Conservation (phyloP, 2,797 vertebrate genomes). For the Oryzias sinensis region DNA sequence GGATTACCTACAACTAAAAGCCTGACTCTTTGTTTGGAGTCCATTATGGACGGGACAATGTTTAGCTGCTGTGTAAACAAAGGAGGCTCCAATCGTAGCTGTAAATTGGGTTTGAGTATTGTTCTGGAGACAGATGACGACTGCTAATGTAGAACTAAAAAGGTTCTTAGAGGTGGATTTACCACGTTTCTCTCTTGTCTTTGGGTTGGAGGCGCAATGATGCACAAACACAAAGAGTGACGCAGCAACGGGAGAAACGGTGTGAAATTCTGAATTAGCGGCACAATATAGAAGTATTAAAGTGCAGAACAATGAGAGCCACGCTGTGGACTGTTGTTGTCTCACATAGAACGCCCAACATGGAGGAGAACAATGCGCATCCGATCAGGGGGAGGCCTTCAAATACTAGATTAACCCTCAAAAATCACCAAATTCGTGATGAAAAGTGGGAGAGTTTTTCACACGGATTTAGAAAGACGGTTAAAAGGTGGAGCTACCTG, state of each 20-base stretch:
- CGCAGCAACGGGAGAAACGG: slow-evolving; percentile 50
- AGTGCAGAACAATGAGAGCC: slow-evolving; percentile 49
- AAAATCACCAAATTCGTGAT: too few relatives aligned
- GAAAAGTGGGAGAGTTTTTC: too few relatives aligned
- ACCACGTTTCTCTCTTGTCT: slow-evolving; percentile 62
- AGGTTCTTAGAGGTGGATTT: slow-evolving; percentile 73
- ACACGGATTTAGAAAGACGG: too few relatives aligned
- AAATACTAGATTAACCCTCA: background rate
- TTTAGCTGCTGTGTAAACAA: slow-evolving; percentile 67
- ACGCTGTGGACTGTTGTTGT: slow-evolving; percentile 20
- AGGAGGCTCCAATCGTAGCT: slow-evolving; percentile 50
- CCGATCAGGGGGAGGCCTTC: slow-evolving; percentile 18
- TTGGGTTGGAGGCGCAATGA: slow-evolving; percentile 45
- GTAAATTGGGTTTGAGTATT: slow-evolving; percentile 58
- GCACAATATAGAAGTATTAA: slow-evolving; percentile 63
- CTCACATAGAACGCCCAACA: slow-evolving; percentile 18
- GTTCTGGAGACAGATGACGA: slow-evolving; percentile 66
- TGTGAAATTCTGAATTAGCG: slow-evolving; percentile 69
- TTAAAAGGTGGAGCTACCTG: too few relatives aligned
- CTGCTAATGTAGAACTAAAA: slow-evolving; percentile 69
- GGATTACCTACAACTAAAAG: slow-evolving; percentile 72
- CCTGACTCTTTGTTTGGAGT: slow-evolving; percentile 62
- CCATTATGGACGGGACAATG: slow-evolving; percentile 72
- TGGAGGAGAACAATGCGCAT: slow-evolving; percentile 7
- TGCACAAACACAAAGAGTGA: slow-evolving; percentile 51